Base-by-base conservation (phyloP, 2,797 vertebrate genomes). In the Myotis pilosus region DNA sequence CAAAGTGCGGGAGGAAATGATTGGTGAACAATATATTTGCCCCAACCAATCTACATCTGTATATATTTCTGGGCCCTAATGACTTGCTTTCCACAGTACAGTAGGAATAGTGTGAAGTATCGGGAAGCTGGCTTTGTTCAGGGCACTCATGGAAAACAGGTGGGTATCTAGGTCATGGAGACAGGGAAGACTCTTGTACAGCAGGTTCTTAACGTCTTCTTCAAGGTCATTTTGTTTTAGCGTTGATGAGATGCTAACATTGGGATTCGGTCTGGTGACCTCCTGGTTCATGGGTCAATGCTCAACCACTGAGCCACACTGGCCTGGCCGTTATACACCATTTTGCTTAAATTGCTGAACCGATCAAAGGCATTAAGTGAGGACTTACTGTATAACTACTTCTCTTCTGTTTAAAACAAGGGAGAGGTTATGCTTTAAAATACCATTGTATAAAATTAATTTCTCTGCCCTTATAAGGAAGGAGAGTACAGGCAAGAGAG, bases 331-430 rank as follows among this genome's bases (percentile, higher is more conserved):
- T 23, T 33, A 64, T 66, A 64, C 13, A 44, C 33, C 41, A 49
- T 49, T 33, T 49, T 33, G 11, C 22, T 82, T 33, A 25, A 33
- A 33, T 49, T 23, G n/a, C 44, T 17, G 13, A 47, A 49, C 15
- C 30, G 17, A 66, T 82, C 11, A 47, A 47, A 20, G n/a, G 23
- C 19, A 23, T 36, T 36, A 82, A 82, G 60, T 64, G 20, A 83
- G 22, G n/a, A 64, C 19, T 83, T 33, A 25, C 41, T 33, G 30
- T 36, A 5, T 49, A 83, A 83, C 38, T 38, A 60, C 25, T 79
- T 93, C 36, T 81, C n/a, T 91, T 88, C 72, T 83, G 17, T 36
- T 76, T 69, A 81, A 85, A 93, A 95, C 25, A 83, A 89, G 8
- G 41, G 17, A 89, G n/a, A 91, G 25, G 47, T 53, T 81, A 74